Evolutionary conservation across 2,888 invertebrate genomes (phyloP), one percentile per base, ranked within the genome.

Genomic region (Abrostola tripartita): DNA sequence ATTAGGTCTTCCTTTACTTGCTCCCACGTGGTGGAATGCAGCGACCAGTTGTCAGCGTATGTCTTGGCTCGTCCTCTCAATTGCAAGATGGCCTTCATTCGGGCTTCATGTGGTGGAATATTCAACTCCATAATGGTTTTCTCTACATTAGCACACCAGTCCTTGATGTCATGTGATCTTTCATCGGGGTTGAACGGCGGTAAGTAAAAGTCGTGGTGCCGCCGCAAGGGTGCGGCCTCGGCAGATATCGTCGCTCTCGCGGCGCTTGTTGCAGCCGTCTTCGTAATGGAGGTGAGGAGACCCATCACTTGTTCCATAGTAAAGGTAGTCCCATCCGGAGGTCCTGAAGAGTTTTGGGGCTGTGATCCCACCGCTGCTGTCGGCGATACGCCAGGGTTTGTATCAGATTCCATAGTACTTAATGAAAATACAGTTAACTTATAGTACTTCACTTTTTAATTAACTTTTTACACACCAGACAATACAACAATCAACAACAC

Each of bases 31-130:
- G 44, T 44, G 37, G 47, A 49, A 9, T 49, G 38, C 4, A 56
- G 56, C n/a, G 56, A 56, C 56, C 56, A 56, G n/a, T 14, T 49
- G 36, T 56, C 56, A 4, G 56, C 47, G 47, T 47, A 56, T 2
- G 41, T 56, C 24, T 56, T 56, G 5, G 47, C 44, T 10, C 47
- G 4, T 11, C 57, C 57, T 35, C n/a, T 50, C 10, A 57, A n/a
- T 8, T 57, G 57, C 0, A 57, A 35, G 0, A 57, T 57, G 0
- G 57, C 57, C 9, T 57, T 57, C 38, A 57, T 57, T 24, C 57
- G 36, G 8, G 57, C 57, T 41, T 57, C 57, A 5, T 57, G 57
- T 5, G 50, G 40, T 0, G 57, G 10, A 4, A 56, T 38, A 11
- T 38, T 38, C 8, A 49, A 38, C 1, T 9, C 5, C 35, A 12